phyloP scores from a whole-genome alignment of 2,888 invertebrate genomes.

The Subacronicta megacephala region DNA sequence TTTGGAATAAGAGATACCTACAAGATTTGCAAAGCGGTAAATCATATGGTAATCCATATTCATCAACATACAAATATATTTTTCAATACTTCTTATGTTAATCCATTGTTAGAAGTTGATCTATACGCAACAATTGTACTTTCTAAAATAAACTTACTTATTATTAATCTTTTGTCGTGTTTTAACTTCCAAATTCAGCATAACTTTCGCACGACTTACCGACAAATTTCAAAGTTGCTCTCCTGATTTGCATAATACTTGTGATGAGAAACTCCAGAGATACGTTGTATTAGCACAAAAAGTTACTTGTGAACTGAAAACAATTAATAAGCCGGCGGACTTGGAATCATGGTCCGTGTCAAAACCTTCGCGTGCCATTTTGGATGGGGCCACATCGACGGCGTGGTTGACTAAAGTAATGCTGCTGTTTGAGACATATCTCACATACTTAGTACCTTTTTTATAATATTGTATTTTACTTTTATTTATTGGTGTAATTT shows the following conservation, averaged over 20 bases:
- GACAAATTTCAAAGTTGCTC: constrained; percentile 17
- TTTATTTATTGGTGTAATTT: too few relatives aligned
- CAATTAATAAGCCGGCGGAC: constrained; percentile 51
- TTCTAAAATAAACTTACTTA: too few relatives aligned
- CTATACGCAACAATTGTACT: too few relatives aligned
- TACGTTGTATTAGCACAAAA: constrained; percentile 41
- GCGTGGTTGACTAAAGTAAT: neutral
- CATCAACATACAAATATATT: too few relatives aligned
- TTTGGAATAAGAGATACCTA: too few relatives aligned
- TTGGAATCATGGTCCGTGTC: constrained; percentile 31
- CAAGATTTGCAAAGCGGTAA: too few relatives aligned
- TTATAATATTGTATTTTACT: too few relatives aligned
- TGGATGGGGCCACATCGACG: constrained; percentile 17
- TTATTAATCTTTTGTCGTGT: neutral
- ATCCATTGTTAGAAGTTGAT: too few relatives aligned
- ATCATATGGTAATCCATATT: too few relatives aligned
- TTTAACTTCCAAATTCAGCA: neutral
- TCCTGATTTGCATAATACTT: constrained; percentile 32
- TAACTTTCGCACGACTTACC: constrained; percentile 8
- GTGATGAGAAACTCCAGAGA: constrained; percentile 27
- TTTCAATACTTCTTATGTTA: too few relatives aligned
- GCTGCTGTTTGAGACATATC: neutral
- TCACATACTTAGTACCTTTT: too few relatives aligned
- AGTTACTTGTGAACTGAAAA: constrained; percentile 46
- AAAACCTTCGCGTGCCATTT: constrained; percentile 46